A percentile compares a stretch with the other conserved stretches of the same genome.
phyloP scores from a whole-genome alignment of 2,797 vertebrate species.

The Crenuchus spilurus region DNA sequence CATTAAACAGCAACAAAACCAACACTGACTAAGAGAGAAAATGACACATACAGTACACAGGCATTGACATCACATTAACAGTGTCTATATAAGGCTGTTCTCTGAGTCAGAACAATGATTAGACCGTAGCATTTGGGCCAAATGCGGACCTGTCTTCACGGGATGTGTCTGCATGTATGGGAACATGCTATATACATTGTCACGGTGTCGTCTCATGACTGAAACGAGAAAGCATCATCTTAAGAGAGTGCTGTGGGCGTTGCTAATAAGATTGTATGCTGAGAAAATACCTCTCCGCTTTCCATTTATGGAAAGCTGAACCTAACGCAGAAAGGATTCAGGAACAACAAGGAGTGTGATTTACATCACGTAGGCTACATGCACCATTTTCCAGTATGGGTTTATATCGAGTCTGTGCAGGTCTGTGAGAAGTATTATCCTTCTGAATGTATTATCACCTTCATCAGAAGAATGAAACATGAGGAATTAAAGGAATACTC shows the following conservation, averaged over 20 bases:
- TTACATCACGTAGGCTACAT: background rate
- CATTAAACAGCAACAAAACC: too few species aligned
- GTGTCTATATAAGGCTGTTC: background rate
- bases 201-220: background rate
- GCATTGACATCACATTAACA: background rate
- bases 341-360: background rate
- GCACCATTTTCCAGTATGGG: too few species aligned
- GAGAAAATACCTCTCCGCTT: background rate
- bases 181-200: background rate
- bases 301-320: background rate
- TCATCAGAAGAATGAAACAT: too few species aligned
- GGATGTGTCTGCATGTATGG: background rate
- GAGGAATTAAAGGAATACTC: too few species aligned
- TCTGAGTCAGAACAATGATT: background rate
- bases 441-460: too few species aligned
- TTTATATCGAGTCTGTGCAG: too few species aligned
- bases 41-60: background rate
- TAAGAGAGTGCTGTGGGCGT: background rate
- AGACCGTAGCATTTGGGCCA: background rate
- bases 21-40: too few species aligned
- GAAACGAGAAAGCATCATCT: background rate
- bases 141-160: background rate
- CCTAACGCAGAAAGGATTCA: background rate
- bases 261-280: background rate
- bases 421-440: too few species aligned